These are phyloP conservation scores for Progne subis DNA, from an alignment of 2,113 vertebrate species.

Conservation along the genomic window DNA sequence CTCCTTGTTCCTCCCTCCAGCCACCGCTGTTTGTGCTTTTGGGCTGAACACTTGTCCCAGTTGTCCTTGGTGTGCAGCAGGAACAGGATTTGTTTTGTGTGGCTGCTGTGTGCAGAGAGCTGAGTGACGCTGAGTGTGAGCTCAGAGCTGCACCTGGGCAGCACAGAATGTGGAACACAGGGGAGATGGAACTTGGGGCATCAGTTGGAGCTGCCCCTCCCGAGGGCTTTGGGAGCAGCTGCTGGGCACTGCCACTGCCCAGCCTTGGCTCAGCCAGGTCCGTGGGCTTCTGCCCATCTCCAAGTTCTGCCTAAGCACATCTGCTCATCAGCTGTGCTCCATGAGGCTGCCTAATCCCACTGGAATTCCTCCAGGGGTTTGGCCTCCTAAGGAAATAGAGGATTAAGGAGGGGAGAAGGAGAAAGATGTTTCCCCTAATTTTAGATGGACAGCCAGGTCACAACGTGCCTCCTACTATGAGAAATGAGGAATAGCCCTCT, in stretches of 20 bases:
- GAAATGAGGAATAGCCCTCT: background rate
- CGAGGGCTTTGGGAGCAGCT: background rate
- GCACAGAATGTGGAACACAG: too few species aligned
- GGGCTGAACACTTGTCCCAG: too few species aligned
- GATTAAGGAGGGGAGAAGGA: background rate
- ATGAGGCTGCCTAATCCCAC: fast-evolving
- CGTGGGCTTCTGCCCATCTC: fast-evolving
- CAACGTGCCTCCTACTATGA: fast-evolving
- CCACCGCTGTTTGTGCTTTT: too few species aligned
- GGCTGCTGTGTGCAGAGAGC: too few species aligned
- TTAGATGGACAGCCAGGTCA: background rate
- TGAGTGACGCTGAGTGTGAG: too few species aligned
- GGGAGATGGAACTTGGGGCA: too few species aligned
- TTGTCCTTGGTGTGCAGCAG: too few species aligned
- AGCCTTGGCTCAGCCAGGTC: fast-evolving
- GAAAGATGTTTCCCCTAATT: background rate
- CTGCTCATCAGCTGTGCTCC: background rate
- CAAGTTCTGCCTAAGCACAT: fast-evolving
- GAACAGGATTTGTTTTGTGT: too few species aligned
- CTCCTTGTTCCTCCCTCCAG: too few species aligned
- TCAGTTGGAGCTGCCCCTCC: background rate
- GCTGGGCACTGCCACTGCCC: background rate
- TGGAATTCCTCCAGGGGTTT: background rate
- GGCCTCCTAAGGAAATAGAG: background rate
- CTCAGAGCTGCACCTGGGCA: too few species aligned